Base-by-base conservation (phyloP, 2,797 vertebrate genomes). In the Diplodus sargus region DNA sequence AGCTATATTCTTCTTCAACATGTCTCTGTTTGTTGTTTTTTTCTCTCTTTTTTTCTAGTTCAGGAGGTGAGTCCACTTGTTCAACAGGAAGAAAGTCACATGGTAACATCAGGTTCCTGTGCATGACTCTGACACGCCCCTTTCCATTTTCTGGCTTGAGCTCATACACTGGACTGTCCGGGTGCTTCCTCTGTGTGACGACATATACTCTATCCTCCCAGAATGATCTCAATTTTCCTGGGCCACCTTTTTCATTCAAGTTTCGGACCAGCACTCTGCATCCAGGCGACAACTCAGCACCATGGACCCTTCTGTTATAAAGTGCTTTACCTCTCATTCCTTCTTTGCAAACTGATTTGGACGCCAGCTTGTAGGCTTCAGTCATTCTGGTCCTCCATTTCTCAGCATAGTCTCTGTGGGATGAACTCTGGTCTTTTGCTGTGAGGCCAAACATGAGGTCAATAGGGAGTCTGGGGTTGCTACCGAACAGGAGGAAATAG, bases 131-230 rank as follows among this genome's bases (percentile, higher is more conserved):
- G 0, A 17, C 70, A 14, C 39, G 57, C 14, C 74, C 85, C 4
- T 28, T 57, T 42, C 75, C 78, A 17, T 22, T 69, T 18, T 85
- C 76, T 52, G 75, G 66, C 9, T 43, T 16, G 0, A 82, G 54
- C 39, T 75, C 56, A 59, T 82, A 77, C 4, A 84, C 76, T 4
- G 73, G 76, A 52, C 63, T 82, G 17, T 82, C 79, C 2, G 28
- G 16, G 25, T 73, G 45, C 25, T 77, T 85, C 8, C 42, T 79
- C 13, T 67, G 28, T 2, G 43, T 57, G 2, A 77, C 66, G 2
- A 82, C 51, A 45, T 77, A 47, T 1, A 82, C 71, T 67, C 59
- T n/a, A 1, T 80, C 76, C 22, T 87, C 74, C 73, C 85, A 82
- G 14, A 66, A 84, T 22, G 60, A 63, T 42, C 52, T 58, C 12